Conservation (phyloP, 2,797 vertebrate genomes). For the Myotis findleyi region DNA sequence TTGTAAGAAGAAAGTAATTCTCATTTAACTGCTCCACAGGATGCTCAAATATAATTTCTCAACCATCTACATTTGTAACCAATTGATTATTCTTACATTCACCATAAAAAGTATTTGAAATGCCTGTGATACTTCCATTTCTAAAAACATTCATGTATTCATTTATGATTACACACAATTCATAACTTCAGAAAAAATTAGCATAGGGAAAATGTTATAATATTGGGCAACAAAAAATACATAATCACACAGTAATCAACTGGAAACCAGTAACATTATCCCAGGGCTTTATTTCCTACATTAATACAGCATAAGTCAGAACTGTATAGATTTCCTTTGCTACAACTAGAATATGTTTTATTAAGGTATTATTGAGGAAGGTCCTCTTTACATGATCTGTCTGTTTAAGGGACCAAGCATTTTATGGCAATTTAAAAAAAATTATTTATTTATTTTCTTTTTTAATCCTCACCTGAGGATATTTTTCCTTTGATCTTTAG, state of each 20-base stretch:
- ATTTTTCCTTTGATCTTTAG: no score
- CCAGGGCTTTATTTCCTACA: neutral
- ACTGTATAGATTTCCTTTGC: neutral
- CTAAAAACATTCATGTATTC: constrained; percentile 65
- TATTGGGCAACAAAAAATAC: neutral
- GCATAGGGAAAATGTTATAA: neutral
- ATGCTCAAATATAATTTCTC: constrained; percentile 54
- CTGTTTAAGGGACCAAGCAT: neutral
- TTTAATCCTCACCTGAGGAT: no score
- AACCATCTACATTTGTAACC: constrained; percentile 6
- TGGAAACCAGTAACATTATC: neutral
- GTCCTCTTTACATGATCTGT: neutral
- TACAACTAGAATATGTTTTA: neutral
- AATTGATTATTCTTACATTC: constrained; percentile 56
- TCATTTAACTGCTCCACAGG: constrained; percentile 44
- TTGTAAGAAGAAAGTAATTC: constrained; percentile 48
- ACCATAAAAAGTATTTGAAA: constrained; percentile 57
- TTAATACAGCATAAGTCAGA: neutral
- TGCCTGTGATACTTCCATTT: constrained; percentile 17
- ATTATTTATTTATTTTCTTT: no score
- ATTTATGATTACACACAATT: constrained; percentile 41
- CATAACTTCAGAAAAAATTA: constrained; percentile 47
- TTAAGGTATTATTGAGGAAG: neutral
- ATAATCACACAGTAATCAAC: neutral
- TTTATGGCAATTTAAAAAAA: neutral